These are phyloP conservation scores for Lophius piscatorius DNA, from an alignment of 2,113 vertebrate species.

Conservation along the genomic window DNA sequence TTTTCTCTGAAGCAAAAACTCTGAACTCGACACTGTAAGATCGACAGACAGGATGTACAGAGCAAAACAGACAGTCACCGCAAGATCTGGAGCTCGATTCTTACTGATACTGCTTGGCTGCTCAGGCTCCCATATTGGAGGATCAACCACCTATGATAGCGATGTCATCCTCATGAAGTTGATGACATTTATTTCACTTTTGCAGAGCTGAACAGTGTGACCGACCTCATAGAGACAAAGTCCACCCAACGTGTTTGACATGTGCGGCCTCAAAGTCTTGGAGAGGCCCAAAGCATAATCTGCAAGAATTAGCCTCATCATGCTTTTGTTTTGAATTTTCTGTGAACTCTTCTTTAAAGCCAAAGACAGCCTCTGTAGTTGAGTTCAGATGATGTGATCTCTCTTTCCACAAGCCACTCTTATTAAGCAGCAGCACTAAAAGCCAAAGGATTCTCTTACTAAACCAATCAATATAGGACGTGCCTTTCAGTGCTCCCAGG, in stretches of 20 bases:
- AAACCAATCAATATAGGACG: slow-evolving; percentile 74
- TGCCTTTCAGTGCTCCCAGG: slow-evolving; percentile 45
- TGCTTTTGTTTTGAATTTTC: slow-evolving; percentile 50
- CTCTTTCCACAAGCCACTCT: slow-evolving; percentile 65
- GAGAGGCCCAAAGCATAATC: slow-evolving; percentile 1
- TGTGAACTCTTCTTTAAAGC: slow-evolving; percentile 44
- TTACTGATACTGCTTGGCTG: too few relatives aligned
- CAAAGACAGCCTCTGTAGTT: slow-evolving; percentile 51
- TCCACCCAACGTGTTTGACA: neutral
- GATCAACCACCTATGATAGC: too few relatives aligned
- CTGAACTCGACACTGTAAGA: slow-evolving; percentile 52
- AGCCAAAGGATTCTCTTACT: slow-evolving; percentile 76
- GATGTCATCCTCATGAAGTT: too few relatives aligned
- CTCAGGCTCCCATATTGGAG: neutral
- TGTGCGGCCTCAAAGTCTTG: neutral
- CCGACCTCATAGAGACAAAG: neutral
- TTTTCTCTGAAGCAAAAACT: slow-evolving; percentile 58
- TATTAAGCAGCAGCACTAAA: slow-evolving; percentile 76
- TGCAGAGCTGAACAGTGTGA: neutral
- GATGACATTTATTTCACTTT: slow-evolving; percentile 10
- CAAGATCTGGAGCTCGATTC: slow-evolving; percentile 18
- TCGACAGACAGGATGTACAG: slow-evolving; percentile 36
- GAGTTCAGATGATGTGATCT: slow-evolving; percentile 65
- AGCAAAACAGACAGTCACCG: slow-evolving; percentile 29
- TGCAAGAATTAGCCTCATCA: slow-evolving; percentile 15